Evolutionary conservation across 2,888 invertebrate genomes (phyloP).

Genomic region (Latrodectus hesperus): DNA sequence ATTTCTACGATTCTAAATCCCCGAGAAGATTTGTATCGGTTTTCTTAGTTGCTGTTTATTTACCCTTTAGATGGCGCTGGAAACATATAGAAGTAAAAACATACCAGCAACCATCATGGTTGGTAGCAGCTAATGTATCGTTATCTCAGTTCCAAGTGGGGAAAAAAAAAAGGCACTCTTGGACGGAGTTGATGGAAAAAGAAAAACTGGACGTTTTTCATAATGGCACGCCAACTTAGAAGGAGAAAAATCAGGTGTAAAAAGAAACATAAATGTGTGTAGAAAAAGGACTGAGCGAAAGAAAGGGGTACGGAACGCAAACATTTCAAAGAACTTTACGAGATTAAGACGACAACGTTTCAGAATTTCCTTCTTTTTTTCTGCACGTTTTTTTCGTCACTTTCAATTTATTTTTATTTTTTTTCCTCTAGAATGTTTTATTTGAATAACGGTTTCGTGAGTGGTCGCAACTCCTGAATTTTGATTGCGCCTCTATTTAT

Average conservation of each 20-base stretch:
- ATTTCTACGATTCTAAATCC: no score
- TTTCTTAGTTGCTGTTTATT: no score
- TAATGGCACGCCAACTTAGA: constrained; percentile 21
- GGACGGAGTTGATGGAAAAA: not conserved
- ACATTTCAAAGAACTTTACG: constrained; percentile 40
- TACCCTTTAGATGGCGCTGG: no score
- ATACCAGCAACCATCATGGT: no score
- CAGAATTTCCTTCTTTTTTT: not conserved
- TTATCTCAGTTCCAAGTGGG: constrained; percentile 27
- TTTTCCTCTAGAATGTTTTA: constrained; percentile 32
- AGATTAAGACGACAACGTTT: constrained; percentile 53
- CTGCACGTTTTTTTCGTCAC: no score
- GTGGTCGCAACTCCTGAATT: constrained; percentile 37
- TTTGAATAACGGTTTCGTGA: constrained; percentile 32
- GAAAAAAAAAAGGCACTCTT: not conserved
- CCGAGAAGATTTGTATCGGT: no score
- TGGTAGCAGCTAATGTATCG: not conserved
- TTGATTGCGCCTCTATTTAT: constrained; percentile 44
- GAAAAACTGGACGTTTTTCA: constrained; percentile 32
- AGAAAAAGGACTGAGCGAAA: not conserved
- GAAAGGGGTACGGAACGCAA: constrained; percentile 10
- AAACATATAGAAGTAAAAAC: no score
- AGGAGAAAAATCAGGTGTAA: constrained; percentile 27
- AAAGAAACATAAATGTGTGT: constrained; percentile 31
- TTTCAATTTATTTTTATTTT: not conserved